A percentile compares a stretch with the other conserved stretches of the same genome.
Conservation (phyloP, 2,797 vertebrate species). For the Cynodonichthys magdalenae region DNA sequence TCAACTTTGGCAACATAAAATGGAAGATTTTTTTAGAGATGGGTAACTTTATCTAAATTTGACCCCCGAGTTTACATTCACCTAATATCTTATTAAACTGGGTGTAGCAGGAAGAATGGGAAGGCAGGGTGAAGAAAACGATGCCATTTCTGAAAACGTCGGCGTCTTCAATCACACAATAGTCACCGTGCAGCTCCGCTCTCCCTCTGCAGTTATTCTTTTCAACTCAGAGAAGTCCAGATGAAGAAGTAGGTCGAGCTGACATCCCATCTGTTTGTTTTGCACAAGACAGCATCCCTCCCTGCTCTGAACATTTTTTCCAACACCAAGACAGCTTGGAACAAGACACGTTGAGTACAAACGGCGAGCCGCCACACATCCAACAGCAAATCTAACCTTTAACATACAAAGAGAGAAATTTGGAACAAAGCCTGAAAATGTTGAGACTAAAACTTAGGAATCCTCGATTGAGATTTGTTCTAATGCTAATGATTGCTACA, state of each 20-base stretch:
- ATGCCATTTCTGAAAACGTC: background rate
- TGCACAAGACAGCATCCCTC: conserved; percentile 44
- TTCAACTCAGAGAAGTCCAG: conserved; percentile 56
- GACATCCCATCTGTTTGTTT: conserved; percentile 75
- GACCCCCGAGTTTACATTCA: too few relatives aligned
- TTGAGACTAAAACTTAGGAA: background rate
- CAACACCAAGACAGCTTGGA: conserved; percentile 14
- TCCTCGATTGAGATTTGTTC: background rate
- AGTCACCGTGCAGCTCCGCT: conserved; percentile 14
- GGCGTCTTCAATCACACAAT: conserved; percentile 7
- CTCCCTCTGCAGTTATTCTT: conserved; percentile 24
- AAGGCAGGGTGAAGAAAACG: too few relatives aligned
- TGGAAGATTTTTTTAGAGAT: too few relatives aligned
- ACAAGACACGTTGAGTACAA: conserved; percentile 20
- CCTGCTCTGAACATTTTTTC: conserved; percentile 32
- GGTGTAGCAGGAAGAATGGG: too few relatives aligned
- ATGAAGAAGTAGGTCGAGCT: conserved; percentile 75
- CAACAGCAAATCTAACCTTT: background rate
- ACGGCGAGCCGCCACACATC: background rate
- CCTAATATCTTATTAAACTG: too few relatives aligned
- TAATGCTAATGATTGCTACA: conserved; percentile 23
- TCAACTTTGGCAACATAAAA: too few relatives aligned
- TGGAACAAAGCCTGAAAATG: background rate
- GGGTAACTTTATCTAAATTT: too few relatives aligned
- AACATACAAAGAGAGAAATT: conserved; percentile 5